A percentile compares a stretch with the other conserved stretches of the same genome.
Conservation (phyloP, 2,113 vertebrate species). For the Oreotrochilus melanogaster region DNA sequence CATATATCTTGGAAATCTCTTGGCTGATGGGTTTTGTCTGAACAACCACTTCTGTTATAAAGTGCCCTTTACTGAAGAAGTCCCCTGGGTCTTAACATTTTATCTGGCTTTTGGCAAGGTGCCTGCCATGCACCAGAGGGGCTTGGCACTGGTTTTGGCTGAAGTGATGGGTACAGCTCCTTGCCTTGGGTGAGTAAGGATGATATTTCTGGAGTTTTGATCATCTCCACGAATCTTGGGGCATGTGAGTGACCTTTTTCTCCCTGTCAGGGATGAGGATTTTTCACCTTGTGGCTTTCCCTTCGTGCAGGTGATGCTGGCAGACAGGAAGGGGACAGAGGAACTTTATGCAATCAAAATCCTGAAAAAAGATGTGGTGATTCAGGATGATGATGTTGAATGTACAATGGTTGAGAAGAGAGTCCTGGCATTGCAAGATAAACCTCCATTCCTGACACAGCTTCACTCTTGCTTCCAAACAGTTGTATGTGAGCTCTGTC, state of each 20-base stretch:
- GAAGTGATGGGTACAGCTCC: not conserved
- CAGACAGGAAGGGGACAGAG: slow-evolving; percentile 92
- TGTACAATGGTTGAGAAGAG: slow-evolving; percentile 99
- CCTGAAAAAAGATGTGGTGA: slow-evolving; percentile 98
- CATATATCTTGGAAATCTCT: not conserved
- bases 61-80: slow-evolving; percentile 5
- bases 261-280: not conserved
- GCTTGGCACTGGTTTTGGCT: not conserved
- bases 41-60: not conserved
- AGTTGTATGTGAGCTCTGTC: slow-evolving; percentile 80
- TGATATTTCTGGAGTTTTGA: not conserved
- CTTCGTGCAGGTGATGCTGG: slow-evolving; percentile 90
- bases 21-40: not conserved
- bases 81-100: not conserved
- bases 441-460: slow-evolving; percentile 93
- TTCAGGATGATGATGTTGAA: slow-evolving; percentile 97
- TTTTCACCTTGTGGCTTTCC: not conserved
- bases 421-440: slow-evolving; percentile 91
- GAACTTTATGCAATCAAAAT: slow-evolving; percentile 97
- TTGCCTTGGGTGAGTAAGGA: not conserved
- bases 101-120: not conserved
- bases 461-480: slow-evolving; percentile 99
- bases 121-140: not conserved
- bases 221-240: not conserved
- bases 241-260: not conserved